Conservation (phyloP, 2,888 invertebrate species). For the Lamproptera curius region DNA sequence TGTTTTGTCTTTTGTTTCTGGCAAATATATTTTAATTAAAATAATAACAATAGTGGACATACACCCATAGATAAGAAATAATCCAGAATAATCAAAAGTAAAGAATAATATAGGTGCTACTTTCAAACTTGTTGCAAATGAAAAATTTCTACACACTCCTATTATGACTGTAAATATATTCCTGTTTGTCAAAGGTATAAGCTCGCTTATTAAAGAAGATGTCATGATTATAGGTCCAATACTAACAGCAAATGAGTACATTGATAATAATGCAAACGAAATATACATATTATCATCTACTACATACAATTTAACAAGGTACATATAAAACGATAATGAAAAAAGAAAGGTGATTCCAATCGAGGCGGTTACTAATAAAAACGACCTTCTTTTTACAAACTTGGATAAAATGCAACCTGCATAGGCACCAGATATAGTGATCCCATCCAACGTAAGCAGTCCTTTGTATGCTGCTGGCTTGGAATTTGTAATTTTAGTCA, state of each 20-base stretch:
- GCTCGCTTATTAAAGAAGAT: slow-evolving; percentile 12
- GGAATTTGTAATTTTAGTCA: slow-evolving; percentile 19
- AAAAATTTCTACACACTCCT: slow-evolving; percentile 1
- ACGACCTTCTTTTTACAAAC: slow-evolving; percentile 5
- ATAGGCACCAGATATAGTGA: slow-evolving; percentile 9
- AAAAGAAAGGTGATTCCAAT: slow-evolving; percentile 6
- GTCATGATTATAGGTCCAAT: slow-evolving; percentile 11
- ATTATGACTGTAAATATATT: slow-evolving; percentile 5
- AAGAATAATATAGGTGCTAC: slow-evolving; percentile 7
- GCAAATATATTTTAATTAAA: slow-evolving; percentile 1
- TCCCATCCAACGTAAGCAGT: slow-evolving; percentile 24
- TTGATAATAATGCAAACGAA: background rate
- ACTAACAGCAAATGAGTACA: slow-evolving; percentile 7
- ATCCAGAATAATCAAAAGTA: background rate
- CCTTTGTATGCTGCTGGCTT: slow-evolving; percentile 22
- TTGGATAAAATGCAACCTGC: slow-evolving; percentile 11
- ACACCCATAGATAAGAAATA: slow-evolving; percentile 5
- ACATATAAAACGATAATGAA: slow-evolving; percentile 7
- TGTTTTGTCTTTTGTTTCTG: slow-evolving; percentile 12
- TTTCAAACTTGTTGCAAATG: slow-evolving; percentile 8
- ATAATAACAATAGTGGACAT: slow-evolving; percentile 1
- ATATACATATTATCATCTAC: slow-evolving; percentile 1
- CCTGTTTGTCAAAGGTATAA: slow-evolving; percentile 10
- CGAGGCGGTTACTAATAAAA: slow-evolving; percentile 1
- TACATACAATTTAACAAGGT: background rate